These are phyloP conservation scores for Brachypalpus laphriformis DNA, from an alignment of 2,888 invertebrate genomes.

Conservation along the genomic window DNA sequence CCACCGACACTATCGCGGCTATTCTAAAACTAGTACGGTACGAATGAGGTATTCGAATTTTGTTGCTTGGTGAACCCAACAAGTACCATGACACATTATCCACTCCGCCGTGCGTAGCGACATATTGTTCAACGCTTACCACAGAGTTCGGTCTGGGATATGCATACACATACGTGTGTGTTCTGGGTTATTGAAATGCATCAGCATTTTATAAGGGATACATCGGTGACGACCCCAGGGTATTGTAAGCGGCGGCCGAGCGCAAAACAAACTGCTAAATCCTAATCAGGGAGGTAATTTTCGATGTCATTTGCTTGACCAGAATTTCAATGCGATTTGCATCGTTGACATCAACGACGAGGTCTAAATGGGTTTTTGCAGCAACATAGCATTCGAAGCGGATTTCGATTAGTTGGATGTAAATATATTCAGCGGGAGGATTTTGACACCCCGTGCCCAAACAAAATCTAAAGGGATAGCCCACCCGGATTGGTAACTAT, in stretches of 20 bases:
- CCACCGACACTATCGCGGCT: conserved; percentile 4
- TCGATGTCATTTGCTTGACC: conserved; percentile 74
- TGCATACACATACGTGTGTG: not conserved
- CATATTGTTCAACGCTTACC: conserved; percentile 41
- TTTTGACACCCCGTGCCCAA: conserved; percentile 14
- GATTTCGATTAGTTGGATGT: conserved; percentile 52
- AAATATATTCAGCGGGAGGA: conserved; percentile 44
- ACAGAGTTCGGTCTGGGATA: not conserved
- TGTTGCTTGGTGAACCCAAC: conserved; percentile 68
- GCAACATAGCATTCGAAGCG: conserved; percentile 21
- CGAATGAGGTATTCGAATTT: conserved; percentile 24
- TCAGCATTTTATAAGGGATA: conserved; percentile 25
- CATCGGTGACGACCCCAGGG: conserved; percentile 61
- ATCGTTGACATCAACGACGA: conserved; percentile 62
- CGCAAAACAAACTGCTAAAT: conserved; percentile 74
- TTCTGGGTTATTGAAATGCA: conserved; percentile 65
- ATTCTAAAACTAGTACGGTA: not conserved
- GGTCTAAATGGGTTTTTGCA: conserved; percentile 38
- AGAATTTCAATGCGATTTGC: conserved; percentile 74
- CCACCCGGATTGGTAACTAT: not conserved
- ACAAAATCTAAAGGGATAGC: not conserved
- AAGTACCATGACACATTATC: conserved; percentile 70
- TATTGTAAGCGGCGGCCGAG: conserved; percentile 66
- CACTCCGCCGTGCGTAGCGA: conserved; percentile 43
- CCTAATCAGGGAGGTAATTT: conserved; percentile 74